Evolutionary conservation across 2,113 vertebrate species (phyloP).

Genomic region (Pelecanoides urinatrix): DNA sequence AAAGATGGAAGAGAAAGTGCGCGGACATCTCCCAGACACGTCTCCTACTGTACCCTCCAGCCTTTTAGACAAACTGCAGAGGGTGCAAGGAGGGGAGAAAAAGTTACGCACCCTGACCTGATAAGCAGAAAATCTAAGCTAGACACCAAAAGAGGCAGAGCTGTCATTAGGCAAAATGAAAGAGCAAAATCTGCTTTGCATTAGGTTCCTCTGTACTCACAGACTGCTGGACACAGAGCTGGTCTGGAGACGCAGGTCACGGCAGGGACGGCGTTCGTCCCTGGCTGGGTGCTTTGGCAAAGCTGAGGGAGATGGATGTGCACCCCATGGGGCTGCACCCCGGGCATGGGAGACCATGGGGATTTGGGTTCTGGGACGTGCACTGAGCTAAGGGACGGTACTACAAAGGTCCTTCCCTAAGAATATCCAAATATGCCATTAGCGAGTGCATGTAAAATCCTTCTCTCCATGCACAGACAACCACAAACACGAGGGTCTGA

Average conservation of each 20-base stretch:
- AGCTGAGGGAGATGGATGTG: neutral
- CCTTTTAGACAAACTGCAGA: neutral
- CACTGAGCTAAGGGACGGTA: neutral
- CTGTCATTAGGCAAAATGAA: neutral
- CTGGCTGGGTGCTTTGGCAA: neutral
- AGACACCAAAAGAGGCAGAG: neutral
- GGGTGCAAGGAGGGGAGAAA: neutral
- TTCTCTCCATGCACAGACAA: neutral
- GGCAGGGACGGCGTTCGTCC: fast-evolving
- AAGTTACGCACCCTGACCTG: neutral
- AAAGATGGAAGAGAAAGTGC: neutral
- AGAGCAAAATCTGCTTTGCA: neutral
- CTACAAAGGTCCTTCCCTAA: neutral
- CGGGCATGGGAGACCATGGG: neutral
- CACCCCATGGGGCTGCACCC: neutral
- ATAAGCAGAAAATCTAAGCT: neutral
- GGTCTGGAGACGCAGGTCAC: neutral
- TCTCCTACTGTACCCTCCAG: neutral
- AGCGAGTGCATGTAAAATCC: neutral
- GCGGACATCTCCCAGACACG: fast-evolving
- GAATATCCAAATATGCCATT: neutral
- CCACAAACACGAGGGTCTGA: neutral
- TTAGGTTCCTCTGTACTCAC: neutral
- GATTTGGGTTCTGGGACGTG: neutral
- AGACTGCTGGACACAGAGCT: neutral